Evolutionary conservation across 2,888 invertebrate species (phyloP), one percentile per base, ranked within the genome.

Genomic region (Phalangium opilio): DNA sequence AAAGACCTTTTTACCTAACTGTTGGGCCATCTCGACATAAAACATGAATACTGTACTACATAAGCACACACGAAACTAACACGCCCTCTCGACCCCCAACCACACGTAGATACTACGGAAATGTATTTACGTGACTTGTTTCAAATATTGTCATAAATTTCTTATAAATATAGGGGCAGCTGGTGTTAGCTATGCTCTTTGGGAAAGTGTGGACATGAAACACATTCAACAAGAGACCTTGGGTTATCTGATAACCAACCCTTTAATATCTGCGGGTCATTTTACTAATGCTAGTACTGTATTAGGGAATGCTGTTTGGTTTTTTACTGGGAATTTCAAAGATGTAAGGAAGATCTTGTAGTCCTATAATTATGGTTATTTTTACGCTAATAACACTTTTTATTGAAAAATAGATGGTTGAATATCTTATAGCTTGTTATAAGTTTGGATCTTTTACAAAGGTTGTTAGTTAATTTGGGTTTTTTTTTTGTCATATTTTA

Each of bases 381-480:
- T 51, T n/a, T n/a, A n/a, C n/a, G n/a, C n/a, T n/a, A n/a, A n/a
- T 47, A 45, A 63, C 62, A 36, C 54, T 52, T 45, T 44, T 63
- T 63, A n/a, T n/a, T n/a, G n/a, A n/a, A n/a, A n/a, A n/a, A 20
- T 71, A 86, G 84, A 83, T 86, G 60, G 77, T 85, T 42, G 93
- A 93, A 65, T 85, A 89, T 64, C 73, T 93, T 45, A 84, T 89
- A 20, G 79, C 84, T 61, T 84, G 86, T 8, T 93, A 91, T 70
- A 90, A 91, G 63, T 91, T 81, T 67, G 91, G 93, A 11, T 89
- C 91, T 40, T 91, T 91, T 70, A 78, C 81, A 57, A 90, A 91
- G 61, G 67, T 67, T 41, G 20, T 27, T 27, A 27, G 27, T 27
- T 7, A 27, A 7, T 27, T 27, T 27, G 27, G 44, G 39, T 45